Evolutionary conservation across 2,888 invertebrate genomes (phyloP).

Genomic region (Anaspis maculata): DNA sequence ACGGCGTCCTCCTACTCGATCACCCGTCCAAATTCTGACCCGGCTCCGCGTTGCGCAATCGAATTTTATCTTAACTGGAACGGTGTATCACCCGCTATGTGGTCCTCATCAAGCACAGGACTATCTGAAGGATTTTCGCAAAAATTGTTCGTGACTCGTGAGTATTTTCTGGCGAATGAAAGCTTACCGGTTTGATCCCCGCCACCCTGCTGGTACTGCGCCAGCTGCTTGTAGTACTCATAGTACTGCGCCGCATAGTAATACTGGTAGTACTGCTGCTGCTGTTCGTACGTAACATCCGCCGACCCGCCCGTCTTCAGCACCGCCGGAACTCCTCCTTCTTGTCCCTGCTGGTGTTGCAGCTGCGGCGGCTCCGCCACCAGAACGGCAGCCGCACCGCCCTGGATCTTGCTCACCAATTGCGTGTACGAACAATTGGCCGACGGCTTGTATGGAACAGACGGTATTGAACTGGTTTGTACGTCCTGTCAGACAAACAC

Average conservation of each 20-base stretch:
- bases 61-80: too few relatives aligned
- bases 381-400: conserved; percentile 37
- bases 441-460: conserved; percentile 68
- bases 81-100: too few relatives aligned
- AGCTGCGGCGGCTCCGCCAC: conserved; percentile 1
- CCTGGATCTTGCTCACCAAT: conserved; percentile 78
- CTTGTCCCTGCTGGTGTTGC: too few relatives aligned
- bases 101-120: too few relatives aligned
- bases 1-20: too few relatives aligned
- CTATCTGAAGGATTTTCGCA: too few relatives aligned
- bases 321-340: too few relatives aligned
- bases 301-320: conserved; percentile 27
- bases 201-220: conserved; percentile 27
- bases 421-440: conserved; percentile 83
- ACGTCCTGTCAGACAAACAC: conserved; percentile 14
- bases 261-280: conserved; percentile 39
- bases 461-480: conserved; percentile 40
- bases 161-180: too few relatives aligned
- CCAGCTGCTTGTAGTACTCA: conserved; percentile 39
- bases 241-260: conserved; percentile 39
- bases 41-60: too few relatives aligned
- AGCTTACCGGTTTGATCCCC: too few relatives aligned
- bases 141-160: too few relatives aligned
- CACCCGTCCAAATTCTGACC: too few relatives aligned
- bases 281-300: conserved; percentile 33